Evolutionary conservation across 1,140 invertebrate genomes (phyloP).

Genomic region (Agrypnia vestita): DNA sequence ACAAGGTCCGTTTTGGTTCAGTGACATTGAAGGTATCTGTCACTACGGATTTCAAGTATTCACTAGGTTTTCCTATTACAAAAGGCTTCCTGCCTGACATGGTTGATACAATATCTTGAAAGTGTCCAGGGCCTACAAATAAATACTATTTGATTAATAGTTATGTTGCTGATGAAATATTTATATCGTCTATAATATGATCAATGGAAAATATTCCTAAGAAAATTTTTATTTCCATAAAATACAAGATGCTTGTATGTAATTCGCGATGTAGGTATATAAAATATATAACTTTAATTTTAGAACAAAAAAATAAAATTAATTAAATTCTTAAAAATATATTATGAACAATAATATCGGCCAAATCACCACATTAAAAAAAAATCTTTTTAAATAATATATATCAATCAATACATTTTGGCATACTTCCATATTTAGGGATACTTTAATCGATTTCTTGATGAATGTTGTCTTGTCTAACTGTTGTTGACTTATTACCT

Average conservation of each 20-base stretch:
- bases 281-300: too few relatives aligned
- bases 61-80: slow-evolving; percentile 69
- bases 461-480: too few relatives aligned
- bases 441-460: too few relatives aligned
- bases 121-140: slow-evolving; percentile 66
- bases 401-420: too few relatives aligned
- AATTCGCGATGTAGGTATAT: too few relatives aligned
- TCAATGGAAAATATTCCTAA: slow-evolving; percentile 73
- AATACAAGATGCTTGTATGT: slow-evolving; percentile 63
- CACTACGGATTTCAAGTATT: slow-evolving; percentile 61
- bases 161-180: not conserved
- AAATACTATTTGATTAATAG: not conserved
- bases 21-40: slow-evolving; percentile 62
- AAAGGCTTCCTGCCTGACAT: slow-evolving; percentile 63
- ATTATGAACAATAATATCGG: too few relatives aligned
- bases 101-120: slow-evolving; percentile 66
- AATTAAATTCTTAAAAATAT: too few relatives aligned
- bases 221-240: slow-evolving; percentile 65
- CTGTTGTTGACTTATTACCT: too few relatives aligned
- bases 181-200: not conserved
- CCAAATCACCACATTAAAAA: too few relatives aligned
- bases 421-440: too few relatives aligned
- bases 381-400: too few relatives aligned
- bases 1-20: slow-evolving; percentile 66
- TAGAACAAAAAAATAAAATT: too few relatives aligned